phyloP scores from a whole-genome alignment of 2,888 invertebrate species.

The Agrypnus murinus region DNA sequence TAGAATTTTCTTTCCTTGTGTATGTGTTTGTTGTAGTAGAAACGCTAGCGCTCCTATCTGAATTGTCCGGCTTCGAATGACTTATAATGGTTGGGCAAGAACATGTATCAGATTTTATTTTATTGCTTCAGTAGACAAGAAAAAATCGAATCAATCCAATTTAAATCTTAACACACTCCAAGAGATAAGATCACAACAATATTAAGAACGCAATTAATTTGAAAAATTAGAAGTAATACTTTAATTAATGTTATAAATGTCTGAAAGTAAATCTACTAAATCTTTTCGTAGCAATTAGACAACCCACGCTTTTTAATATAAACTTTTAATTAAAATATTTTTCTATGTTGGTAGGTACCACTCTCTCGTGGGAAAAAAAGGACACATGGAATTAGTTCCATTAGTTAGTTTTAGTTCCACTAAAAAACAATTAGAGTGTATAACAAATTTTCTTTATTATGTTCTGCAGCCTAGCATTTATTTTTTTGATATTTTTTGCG shows the following conservation, averaged over 20 bases:
- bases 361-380: background rate
- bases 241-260: conserved; percentile 35
- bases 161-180: conserved; percentile 26
- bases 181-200: conserved; percentile 37
- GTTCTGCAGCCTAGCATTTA: too few relatives aligned
- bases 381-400: too few relatives aligned
- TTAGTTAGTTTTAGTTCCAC: too few relatives aligned
- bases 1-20: background rate
- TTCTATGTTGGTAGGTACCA: conserved; percentile 2
- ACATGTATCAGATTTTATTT: background rate
- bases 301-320: conserved; percentile 40
- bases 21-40: background rate
- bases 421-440: too few relatives aligned
- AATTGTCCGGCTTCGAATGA: too few relatives aligned
- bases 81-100: too few relatives aligned
- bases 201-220: conserved; percentile 43
- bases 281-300: conserved; percentile 34
- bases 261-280: conserved; percentile 21
- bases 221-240: conserved; percentile 32
- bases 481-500: too few relatives aligned
- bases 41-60: background rate
- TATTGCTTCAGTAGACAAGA: conserved; percentile 3
- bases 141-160: conserved; percentile 18
- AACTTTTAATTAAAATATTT: conserved; percentile 29
- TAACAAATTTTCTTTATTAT: too few relatives aligned